Base-by-base conservation (phyloP, 2,797 vertebrate species). In the Poecilia gillii region DNA sequence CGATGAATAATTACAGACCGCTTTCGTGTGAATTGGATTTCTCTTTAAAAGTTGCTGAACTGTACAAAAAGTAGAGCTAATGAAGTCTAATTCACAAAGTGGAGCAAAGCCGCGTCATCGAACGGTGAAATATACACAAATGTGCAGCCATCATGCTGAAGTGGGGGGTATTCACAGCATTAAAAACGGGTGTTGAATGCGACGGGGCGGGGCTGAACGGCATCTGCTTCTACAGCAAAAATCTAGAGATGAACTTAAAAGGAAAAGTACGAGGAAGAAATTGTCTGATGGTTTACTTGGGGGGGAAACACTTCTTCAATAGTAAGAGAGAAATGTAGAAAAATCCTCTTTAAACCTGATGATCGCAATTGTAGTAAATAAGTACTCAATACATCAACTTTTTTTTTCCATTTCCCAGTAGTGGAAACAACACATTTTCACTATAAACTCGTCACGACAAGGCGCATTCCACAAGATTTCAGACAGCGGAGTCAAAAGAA, bases 121-220 rank as follows among this genome's bases (percentile, higher is more conserved):
- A 87, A 94, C 85, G 90, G 87, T 89, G 84, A 74, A 85, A 91
- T 83, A 93, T 76, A 92, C 85, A 86, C 78, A 70, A 83, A 85
- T 75, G 36, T 23, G 88, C 80, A 87, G 85, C 82, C 57, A 92
- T 87, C 84, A 87, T 82, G 86, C 93, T 85, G 84, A 90, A 81
- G 88, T 85, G 81, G 82, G 39, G 39, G 87, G 90, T 95, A 91
- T 95, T 96, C 95, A 95, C 94, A 96, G 95, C 93, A 95, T 96
- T 94, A 94, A 95, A 83, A 94, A 93, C 81, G 90, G 77, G 83
- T 84, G 77, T 79, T 75, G 73, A 77, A 14, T 1, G 41, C 0
- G 8, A 31, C 2, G 25, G 25, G 41, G 23, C 14, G 31, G 82
- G 85, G 80, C 81, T 85, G 91, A 93, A 92, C 86, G 81, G 87